Percentiles rank a stretch among this genome's conserved stretches.
phyloP scores from a whole-genome alignment of 1,140 invertebrate genomes.

The Yoshiicerus persimilis region DNA sequence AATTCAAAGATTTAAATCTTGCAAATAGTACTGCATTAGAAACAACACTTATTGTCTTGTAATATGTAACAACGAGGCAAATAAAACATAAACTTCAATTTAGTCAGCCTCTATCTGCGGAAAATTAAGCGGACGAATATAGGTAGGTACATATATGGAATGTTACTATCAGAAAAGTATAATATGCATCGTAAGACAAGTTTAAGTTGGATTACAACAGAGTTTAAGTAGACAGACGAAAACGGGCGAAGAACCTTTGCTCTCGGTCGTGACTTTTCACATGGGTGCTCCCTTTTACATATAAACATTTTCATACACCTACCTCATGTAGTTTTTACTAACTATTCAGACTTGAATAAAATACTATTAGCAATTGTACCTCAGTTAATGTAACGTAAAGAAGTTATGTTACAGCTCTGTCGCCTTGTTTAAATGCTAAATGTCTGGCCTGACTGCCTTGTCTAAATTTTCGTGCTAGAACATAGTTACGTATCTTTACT shows the following conservation, averaged over 20 bases:
- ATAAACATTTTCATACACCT: not conserved
- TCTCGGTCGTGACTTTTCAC: conserved; percentile 18
- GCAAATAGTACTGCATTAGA: not conserved
- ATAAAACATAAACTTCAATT: not conserved
- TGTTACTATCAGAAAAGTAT: not conserved
- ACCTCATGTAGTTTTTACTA: not conserved
- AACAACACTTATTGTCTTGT: not conserved
- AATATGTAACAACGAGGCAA: not conserved
- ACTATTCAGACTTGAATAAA: conserved; percentile 4
- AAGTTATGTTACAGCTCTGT: not conserved
- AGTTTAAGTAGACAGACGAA: not conserved
- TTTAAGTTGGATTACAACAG: not conserved
- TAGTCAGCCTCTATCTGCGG: not conserved
- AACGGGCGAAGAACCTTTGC: conserved; percentile 14
- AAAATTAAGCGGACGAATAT: not conserved
- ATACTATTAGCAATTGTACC: not conserved
- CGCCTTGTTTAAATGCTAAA: not conserved
- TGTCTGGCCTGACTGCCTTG: not conserved
- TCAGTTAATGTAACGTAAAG: not conserved
- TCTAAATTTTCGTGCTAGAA: not conserved
- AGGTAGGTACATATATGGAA: not conserved
- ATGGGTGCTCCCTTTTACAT: conserved; percentile 21
- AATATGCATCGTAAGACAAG: not conserved
- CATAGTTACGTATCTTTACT: not conserved
- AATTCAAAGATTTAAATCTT: conserved; percentile 1